Conservation (phyloP, 1,140 invertebrate genomes). For the Drosophila pruinosa region DNA sequence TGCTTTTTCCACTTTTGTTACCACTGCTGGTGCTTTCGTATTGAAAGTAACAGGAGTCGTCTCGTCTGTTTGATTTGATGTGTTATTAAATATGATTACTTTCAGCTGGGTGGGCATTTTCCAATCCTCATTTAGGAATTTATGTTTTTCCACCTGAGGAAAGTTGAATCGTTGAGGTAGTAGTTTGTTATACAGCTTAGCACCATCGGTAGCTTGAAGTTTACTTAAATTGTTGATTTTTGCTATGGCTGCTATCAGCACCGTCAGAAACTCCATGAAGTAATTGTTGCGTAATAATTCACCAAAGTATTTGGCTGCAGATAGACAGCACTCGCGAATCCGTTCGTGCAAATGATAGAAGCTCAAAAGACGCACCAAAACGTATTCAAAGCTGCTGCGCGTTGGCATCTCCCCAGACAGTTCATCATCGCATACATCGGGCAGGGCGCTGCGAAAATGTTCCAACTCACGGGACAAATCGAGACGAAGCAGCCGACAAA, state of each 20-base stretch:
- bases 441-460: constrained; percentile 60
- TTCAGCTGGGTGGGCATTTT: constrained; percentile 34
- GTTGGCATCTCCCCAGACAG: constrained; percentile 56
- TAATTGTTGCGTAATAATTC: constrained; percentile 64
- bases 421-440: constrained; percentile 56
- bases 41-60: background rate
- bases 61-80: background rate
- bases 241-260: constrained; percentile 69
- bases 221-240: constrained; percentile 61
- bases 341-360: constrained; percentile 58
- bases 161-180: constrained; percentile 32
- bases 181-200: constrained; percentile 59
- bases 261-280: constrained; percentile 62
- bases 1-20: constrained; percentile 52
- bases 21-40: constrained; percentile 6
- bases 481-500: constrained; percentile 67
- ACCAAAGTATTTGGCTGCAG: constrained; percentile 58
- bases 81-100: background rate
- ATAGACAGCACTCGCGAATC: constrained; percentile 64
- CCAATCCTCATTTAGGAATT: constrained; percentile 34
- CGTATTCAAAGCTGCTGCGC: constrained; percentile 60
- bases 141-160: constrained; percentile 50
- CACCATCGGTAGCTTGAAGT: constrained; percentile 44
- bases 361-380: constrained; percentile 58
- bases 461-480: constrained; percentile 61